Conservation (phyloP, 2,113 vertebrate genomes). For the Gila orcuttii region DNA sequence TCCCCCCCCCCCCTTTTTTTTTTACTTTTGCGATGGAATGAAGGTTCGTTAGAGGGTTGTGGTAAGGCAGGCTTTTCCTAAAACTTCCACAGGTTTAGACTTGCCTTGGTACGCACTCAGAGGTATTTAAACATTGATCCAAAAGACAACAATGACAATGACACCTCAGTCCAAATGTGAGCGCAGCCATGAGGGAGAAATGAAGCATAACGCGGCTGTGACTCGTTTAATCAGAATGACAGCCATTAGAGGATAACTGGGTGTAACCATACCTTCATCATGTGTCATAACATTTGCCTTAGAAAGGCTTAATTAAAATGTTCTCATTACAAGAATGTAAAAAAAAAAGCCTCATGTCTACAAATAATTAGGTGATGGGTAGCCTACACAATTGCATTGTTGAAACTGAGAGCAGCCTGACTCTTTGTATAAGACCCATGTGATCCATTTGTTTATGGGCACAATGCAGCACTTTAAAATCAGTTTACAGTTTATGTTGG, state of each 20-base stretch:
- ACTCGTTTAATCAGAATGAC: constrained; percentile 36
- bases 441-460: background rate
- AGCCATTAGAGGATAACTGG: constrained; percentile 35
- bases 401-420: background rate
- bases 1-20: background rate
- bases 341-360: background rate
- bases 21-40: constrained; percentile 57
- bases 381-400: background rate
- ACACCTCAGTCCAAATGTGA: constrained; percentile 50
- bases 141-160: constrained; percentile 65
- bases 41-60: constrained; percentile 65
- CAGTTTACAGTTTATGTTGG: background rate
- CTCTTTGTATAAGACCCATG: background rate
- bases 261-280: constrained; percentile 32
- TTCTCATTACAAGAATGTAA: constrained; percentile 13
- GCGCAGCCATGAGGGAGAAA: constrained; percentile 27
- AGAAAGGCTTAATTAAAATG: constrained; percentile 35
- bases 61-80: constrained; percentile 72
- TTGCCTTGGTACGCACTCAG: constrained; percentile 54
- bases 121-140: constrained; percentile 48
- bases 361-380: constrained; percentile 44
- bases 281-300: constrained; percentile 31
- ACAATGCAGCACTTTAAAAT: background rate
- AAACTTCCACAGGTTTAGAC: constrained; percentile 68
- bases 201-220: constrained; percentile 21